Base-by-base conservation (phyloP, 2,113 vertebrate genomes). In the Patagioenas fasciata region DNA sequence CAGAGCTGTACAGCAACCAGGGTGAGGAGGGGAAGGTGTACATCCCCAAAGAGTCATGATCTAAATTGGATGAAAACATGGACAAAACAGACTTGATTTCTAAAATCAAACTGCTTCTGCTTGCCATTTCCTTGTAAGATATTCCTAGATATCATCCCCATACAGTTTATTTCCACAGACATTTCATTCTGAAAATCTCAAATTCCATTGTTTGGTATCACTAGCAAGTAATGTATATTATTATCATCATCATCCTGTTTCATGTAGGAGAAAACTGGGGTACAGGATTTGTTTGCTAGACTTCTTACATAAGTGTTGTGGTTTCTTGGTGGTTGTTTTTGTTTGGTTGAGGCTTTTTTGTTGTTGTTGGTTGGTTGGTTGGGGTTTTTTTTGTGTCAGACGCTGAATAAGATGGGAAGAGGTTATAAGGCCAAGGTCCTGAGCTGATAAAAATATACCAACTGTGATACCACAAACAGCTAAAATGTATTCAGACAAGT, bases 391-490 rank as follows among this genome's bases (percentile, higher is more conserved):
- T 54, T 50, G 36, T 14, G 9, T 61, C 65, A 61, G 44, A 73
- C 13, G 72, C 7, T 3, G 60, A 91, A 88, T 73, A 25, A 88
- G 47, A 78, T 74, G 42, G 48, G 44, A 88, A 94, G 24, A 73
- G 28, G 20, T 50, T 72, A 17, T 16, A 86, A 92, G 56, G 44
- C 4, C 5, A 21, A 71, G 28, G 58, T 54, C 65, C 44, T 54
- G 48, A 86, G 28, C n/a, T 77, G 58, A 47, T 73, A 6, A 47
- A 81, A 87, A 80, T 79, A 82, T 84, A 79, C 69, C 69, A 79
- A 74, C 48, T 89, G 50, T 65, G 23, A 86, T 91, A 66, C 57
- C 61, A 81, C 75, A 74, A 92, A 74, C 73, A 92, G 40, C 65
- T 75, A 44, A 79, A 61, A 72, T 61, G 10, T 84, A 72, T 81